Conservation (phyloP, 1,140 invertebrate genomes). For the Patella vulgata region DNA sequence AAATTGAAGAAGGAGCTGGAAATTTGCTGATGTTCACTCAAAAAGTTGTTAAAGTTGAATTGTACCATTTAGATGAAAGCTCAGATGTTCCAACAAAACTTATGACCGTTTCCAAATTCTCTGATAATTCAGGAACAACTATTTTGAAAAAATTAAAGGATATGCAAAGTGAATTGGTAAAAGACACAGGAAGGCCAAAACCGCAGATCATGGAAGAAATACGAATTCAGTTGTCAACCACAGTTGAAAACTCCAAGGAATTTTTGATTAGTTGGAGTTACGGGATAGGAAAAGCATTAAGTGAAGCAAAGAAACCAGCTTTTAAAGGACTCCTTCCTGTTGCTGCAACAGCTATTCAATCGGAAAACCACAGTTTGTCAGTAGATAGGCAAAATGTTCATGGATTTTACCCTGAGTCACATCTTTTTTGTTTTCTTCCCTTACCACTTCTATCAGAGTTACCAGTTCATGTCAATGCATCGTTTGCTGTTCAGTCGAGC, state of each 20-base stretch:
- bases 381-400: slow-evolving; percentile 1
- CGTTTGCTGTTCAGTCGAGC: slow-evolving; percentile 44
- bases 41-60: slow-evolving; percentile 48
- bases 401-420: slow-evolving; percentile 15
- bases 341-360: slow-evolving; percentile 30
- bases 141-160: not conserved
- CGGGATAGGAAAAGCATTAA: not conserved
- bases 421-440: slow-evolving; percentile 43
- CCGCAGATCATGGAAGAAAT: not conserved
- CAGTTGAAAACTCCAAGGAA: not conserved
- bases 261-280: slow-evolving; percentile 6
- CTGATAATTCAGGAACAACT: not conserved
- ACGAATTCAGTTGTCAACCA: not conserved
- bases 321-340: slow-evolving; percentile 29
- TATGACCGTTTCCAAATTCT: not conserved
- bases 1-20: slow-evolving; percentile 46
- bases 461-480: slow-evolving; percentile 43
- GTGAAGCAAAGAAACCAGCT: not conserved
- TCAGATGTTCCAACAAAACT: not conserved
- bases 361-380: not conserved
- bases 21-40: slow-evolving; percentile 59
- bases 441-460: slow-evolving; percentile 33
- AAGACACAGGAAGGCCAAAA: slow-evolving; percentile 1
- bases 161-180: not conserved
- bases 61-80: slow-evolving; percentile 47